Conservation (phyloP, 2,797 vertebrate species). For the Pelochelys cantorii region DNA sequence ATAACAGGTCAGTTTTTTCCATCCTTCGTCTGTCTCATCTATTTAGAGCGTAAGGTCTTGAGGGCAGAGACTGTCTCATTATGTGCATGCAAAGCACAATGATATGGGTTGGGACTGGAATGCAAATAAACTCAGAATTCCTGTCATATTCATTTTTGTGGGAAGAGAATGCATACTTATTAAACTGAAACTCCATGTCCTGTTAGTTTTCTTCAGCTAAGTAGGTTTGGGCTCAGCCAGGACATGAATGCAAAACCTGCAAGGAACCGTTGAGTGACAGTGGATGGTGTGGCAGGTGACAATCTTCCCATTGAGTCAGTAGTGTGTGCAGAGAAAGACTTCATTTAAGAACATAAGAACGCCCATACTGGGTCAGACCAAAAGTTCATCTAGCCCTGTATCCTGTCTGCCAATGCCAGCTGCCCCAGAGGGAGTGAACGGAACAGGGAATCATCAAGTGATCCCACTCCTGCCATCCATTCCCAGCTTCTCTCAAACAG, state of each 20-base stretch:
- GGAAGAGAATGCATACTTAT: not conserved
- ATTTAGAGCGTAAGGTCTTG: not conserved
- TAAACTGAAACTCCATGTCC: not conserved
- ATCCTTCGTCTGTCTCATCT: not conserved
- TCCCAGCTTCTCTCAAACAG: too few species aligned
- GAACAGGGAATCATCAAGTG: too few species aligned
- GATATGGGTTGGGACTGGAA: accelerated
- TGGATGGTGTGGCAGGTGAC: not conserved
- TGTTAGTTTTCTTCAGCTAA: not conserved
- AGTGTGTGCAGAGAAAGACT: not conserved
- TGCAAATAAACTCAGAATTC: not conserved
- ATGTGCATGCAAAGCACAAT: not conserved
- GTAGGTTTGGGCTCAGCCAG: accelerated
- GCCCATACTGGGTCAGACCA: too few species aligned
- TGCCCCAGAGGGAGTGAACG: too few species aligned
- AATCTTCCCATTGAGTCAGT: not conserved
- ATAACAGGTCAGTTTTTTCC: not conserved
- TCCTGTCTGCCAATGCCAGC: too few species aligned
- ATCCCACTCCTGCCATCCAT: too few species aligned
- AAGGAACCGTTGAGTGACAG: accelerated
- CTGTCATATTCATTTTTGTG: not conserved
- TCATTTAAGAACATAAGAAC: too few species aligned
- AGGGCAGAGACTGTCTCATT: not conserved
- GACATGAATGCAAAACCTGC: not conserved
- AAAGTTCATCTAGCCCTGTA: too few species aligned